Percentiles rank a stretch among this genome's conserved stretches.
Conservation (phyloP, 2,888 invertebrate species). For the Lapara coniferarum region DNA sequence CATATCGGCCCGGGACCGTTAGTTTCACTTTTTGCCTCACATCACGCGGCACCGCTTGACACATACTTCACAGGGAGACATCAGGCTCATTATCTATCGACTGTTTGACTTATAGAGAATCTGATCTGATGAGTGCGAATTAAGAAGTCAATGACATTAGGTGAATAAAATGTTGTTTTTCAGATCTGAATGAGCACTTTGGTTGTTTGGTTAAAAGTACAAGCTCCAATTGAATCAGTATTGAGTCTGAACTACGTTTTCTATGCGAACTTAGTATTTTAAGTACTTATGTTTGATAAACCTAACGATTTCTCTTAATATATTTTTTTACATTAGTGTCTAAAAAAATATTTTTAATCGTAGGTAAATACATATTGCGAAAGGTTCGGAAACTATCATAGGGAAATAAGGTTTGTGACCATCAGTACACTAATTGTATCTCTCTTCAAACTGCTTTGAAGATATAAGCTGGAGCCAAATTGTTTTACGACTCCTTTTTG, state of each 20-base stretch:
- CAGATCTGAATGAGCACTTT: background rate
- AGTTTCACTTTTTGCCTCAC: conserved; percentile 59
- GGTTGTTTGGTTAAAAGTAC: no score
- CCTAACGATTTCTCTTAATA: no score
- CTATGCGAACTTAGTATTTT: background rate
- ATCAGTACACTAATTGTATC: no score
- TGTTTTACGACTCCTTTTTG: no score
- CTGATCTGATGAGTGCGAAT: conserved; percentile 16
- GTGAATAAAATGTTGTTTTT: background rate
- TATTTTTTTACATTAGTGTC: no score
- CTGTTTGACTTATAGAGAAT: conserved; percentile 26
- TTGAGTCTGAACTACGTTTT: background rate
- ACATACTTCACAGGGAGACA: conserved; percentile 30
- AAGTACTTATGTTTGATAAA: background rate
- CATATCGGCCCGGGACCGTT: conserved; percentile 71
- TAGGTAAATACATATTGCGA: no score
- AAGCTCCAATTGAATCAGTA: background rate
- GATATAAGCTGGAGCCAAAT: no score
- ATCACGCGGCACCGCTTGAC: conserved; percentile 43
- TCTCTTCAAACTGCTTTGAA: no score
- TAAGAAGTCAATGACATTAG: conserved; percentile 14
- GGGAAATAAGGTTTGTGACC: no score
- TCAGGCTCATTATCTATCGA: conserved; percentile 28
- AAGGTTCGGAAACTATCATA: no score
- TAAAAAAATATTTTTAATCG: no score